Conservation (phyloP, 2,113 vertebrate species). For the Colaptes auratus region DNA sequence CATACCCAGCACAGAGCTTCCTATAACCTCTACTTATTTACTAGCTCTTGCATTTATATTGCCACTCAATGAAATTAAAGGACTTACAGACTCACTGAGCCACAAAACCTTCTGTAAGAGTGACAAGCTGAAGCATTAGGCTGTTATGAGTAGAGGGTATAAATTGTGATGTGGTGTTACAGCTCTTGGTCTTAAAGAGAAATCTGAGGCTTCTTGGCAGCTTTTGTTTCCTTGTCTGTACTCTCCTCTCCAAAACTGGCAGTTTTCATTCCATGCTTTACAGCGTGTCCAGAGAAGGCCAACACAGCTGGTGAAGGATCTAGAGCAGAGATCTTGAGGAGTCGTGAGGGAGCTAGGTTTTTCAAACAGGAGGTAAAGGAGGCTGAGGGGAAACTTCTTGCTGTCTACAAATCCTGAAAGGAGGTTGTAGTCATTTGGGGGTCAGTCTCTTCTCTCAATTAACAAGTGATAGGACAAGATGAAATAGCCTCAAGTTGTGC, state of each 20-base stretch:
- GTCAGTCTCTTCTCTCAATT: no score
- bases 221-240: background rate
- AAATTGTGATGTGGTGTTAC: background rate
- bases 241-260: background rate
- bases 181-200: background rate
- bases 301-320: no score
- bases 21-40: background rate
- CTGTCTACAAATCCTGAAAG: no score
- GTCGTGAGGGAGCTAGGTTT: no score
- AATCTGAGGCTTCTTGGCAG: background rate
- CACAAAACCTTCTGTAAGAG: background rate
- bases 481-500: no score
- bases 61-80: constrained; percentile 33
- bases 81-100: background rate
- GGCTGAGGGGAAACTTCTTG: no score
- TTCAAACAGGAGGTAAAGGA: no score
- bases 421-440: no score
- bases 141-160: background rate
- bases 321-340: background rate
- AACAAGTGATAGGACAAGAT: no score
- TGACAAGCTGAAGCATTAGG: background rate
- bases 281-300: background rate
- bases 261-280: background rate
- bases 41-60: background rate
- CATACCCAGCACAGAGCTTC: background rate